Base-by-base conservation (phyloP, 2,113 vertebrate species). In the Caloenas nicobarica region DNA sequence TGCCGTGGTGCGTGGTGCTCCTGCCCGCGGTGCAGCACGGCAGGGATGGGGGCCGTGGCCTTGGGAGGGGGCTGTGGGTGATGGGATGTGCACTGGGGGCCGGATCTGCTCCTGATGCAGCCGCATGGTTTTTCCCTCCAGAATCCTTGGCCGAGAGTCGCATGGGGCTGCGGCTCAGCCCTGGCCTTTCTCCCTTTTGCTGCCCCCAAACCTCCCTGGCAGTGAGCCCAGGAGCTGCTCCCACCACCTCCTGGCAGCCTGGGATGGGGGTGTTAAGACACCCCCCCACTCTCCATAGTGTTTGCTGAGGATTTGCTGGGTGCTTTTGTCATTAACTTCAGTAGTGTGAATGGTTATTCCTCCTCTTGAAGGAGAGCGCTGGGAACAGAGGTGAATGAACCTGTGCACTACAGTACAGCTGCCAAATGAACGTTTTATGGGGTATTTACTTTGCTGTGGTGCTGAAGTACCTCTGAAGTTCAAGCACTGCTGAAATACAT, bases 61-160 rank as follows among this genome's bases (percentile, higher is more conserved):
- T 48, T 4, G 7, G 58, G 25, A 58, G 26, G 14, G 38, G 40
- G 33, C 51, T 70, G 2, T 34, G 58, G 25, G 44, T 1, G 5
- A 28, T 9, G 34, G 26, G 76, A 23, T 5, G 19, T 25, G 29
- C 2, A 2, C 44, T 16, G 36, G 18, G 28, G 16, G 7, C 22
- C 2, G 1, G 46, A 36, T 8, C 61, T 4, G 0, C 0, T 1
- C 38, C 64, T 26, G 9, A 7, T 34, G 29, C n/a, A 48, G 17
- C 11, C 40, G 1, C 0, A 0, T 29, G 38, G 26, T 1, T 58
- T 73, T 65, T 69, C 19, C 48, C 50, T 31, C 50, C 33, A 12
- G 42, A 17, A 9, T 48, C 54, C 51, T 17, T 1, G 1, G 58
- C 15, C 3, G 6, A 48, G 62, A 4, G 1, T 34, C 8, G 1